Evolutionary conservation across 1,140 invertebrate species (phyloP).

Genomic region (Latrodectus geometricus): DNA sequence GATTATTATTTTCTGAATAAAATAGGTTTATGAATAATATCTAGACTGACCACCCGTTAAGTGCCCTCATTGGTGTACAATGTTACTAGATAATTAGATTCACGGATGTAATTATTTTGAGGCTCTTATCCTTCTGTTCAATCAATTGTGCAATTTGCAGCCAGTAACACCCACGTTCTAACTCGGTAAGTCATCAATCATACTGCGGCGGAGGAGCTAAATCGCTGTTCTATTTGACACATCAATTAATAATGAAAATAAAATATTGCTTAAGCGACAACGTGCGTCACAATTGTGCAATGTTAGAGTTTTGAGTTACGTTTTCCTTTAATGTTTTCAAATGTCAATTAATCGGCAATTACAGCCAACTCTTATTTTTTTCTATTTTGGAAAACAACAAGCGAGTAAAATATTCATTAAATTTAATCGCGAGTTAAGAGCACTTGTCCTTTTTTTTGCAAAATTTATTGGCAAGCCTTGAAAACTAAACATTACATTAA

Average conservation of each 20-base stretch:
- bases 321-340: too few relatives aligned
- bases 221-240: constrained; percentile 5
- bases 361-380: too few relatives aligned
- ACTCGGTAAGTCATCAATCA: constrained; percentile 1
- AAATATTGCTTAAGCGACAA: neutral
- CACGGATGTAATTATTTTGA: neutral
- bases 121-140: neutral
- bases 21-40: neutral
- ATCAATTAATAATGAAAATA: constrained; percentile 7
- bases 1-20: too few relatives aligned
- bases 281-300: too few relatives aligned
- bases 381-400: too few relatives aligned
- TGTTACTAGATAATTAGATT: neutral
- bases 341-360: too few relatives aligned
- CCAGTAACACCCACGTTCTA: neutral
- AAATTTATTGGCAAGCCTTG: too few relatives aligned
- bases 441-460: too few relatives aligned
- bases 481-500: too few relatives aligned
- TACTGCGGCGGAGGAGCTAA: neutral
- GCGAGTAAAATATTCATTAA: too few relatives aligned
- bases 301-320: too few relatives aligned
- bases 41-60: neutral
- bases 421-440: too few relatives aligned
- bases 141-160: constrained; percentile 9
- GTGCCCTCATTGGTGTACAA: neutral